Evolutionary conservation across 2,888 invertebrate genomes (phyloP).

Genomic region (Apotomis turbidana): DNA sequence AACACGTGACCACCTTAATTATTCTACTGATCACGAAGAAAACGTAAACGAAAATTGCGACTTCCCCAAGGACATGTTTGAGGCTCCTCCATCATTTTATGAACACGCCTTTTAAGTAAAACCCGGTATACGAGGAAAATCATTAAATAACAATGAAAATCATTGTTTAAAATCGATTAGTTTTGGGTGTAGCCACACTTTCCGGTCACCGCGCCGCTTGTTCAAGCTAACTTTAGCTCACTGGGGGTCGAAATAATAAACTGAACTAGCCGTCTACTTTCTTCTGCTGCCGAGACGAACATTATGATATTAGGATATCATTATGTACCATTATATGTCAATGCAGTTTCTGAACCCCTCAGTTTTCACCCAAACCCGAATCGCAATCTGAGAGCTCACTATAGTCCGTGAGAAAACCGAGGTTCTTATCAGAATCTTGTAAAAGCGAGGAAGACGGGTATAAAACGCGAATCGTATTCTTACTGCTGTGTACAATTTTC

Average conservation of each 20-base stretch:
- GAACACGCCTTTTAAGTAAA: background rate
- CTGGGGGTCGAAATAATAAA: conserved; percentile 12
- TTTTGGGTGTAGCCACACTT: conserved; percentile 9
- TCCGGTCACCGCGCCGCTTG: conserved; percentile 8
- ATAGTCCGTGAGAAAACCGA: no score
- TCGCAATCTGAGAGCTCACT: no score
- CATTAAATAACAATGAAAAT: conserved; percentile 17
- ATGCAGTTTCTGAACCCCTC: conserved; percentile 5
- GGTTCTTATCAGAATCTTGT: no score
- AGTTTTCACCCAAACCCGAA: background rate
- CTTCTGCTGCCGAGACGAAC: conserved; percentile 21
- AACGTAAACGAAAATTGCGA: background rate
- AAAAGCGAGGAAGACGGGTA: no score
- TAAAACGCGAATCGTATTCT: no score
- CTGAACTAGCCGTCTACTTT: conserved; percentile 18
- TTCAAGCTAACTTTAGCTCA: conserved; percentile 4
- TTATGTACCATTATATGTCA: background rate
- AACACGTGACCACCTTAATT: no score
- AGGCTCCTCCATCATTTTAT: background rate
- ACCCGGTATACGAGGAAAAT: background rate
- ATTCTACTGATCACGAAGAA: background rate
- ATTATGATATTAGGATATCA: no score
- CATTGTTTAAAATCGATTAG: conserved; percentile 29
- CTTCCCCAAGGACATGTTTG: background rate
- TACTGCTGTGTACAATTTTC: no score